Percentiles rank a stretch among this genome's conserved stretches.
phyloP scores from a whole-genome alignment of 2,888 invertebrate species.

The Cephus pygmeus region DNA sequence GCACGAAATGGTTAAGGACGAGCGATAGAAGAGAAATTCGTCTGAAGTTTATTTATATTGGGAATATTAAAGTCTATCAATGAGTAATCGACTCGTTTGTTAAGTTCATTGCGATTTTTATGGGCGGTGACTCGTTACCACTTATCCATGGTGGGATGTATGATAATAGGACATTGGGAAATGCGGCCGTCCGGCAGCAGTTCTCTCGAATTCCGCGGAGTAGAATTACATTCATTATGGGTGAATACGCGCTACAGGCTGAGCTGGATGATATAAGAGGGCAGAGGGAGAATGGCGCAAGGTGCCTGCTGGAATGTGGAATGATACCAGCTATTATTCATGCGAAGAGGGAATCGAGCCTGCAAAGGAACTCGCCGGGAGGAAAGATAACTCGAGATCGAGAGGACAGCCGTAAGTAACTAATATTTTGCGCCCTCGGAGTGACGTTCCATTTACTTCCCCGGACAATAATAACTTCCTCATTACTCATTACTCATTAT shows the following conservation, averaged over 20 bases:
- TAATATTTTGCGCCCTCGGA: background rate
- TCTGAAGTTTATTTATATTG: background rate
- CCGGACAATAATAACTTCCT: background rate
- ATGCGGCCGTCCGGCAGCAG: background rate
- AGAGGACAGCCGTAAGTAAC: background rate
- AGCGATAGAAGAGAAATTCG: no score
- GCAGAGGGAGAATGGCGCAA: background rate
- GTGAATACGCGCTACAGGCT: background rate
- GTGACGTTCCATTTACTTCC: background rate
- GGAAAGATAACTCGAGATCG: background rate
- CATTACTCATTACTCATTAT: background rate
- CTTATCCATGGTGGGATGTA: background rate
- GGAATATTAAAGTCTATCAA: background rate
- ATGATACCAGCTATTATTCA: background rate
- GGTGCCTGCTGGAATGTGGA: background rate
- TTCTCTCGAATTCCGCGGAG: background rate
- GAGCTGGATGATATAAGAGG: background rate
- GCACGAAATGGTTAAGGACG: no score
- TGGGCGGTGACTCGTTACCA: background rate
- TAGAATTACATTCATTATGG: background rate
- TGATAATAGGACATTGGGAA: background rate
- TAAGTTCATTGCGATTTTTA: background rate
- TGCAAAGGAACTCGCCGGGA: background rate
- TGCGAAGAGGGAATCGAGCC: background rate
- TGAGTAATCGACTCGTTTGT: background rate